Percentiles rank a stretch among this genome's conserved stretches.
Evolutionary conservation across 2,888 invertebrate species (phyloP).

Genomic region (Cryptops parisi): DNA sequence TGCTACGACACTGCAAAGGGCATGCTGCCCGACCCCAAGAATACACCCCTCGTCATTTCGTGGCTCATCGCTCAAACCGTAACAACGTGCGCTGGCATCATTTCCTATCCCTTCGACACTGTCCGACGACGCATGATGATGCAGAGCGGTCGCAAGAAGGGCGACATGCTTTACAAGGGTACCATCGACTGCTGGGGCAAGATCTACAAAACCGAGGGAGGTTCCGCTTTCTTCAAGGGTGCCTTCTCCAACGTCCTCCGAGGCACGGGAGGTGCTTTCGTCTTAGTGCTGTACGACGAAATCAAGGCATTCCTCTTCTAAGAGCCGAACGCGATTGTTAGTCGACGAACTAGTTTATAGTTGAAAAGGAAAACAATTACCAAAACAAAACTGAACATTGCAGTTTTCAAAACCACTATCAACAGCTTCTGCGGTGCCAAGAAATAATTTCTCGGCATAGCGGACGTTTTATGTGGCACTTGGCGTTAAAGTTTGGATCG

Average conservation of each 20-base stretch:
- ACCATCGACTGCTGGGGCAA: constrained; percentile 35
- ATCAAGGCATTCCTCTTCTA: constrained; percentile 21
- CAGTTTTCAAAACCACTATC: no score
- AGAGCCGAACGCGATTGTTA: no score
- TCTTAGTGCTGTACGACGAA: constrained; percentile 33
- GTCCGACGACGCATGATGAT: constrained; percentile 45
- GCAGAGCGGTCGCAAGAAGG: constrained; percentile 36
- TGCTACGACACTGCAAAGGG: constrained; percentile 38
- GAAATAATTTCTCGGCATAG: no score
- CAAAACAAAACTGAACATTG: no score
- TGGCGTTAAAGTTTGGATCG: no score
- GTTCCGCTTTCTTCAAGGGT: constrained; percentile 25
- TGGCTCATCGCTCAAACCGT: constrained; percentile 32
- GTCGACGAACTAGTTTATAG: no score
- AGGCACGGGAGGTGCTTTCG: constrained; percentile 34
- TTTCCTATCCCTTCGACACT: constrained; percentile 45
- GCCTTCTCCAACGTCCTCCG: constrained; percentile 32
- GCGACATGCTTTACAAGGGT: constrained; percentile 34
- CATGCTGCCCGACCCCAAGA: constrained; percentile 29
- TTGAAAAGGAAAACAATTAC: no score
- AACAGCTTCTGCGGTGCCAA: no score
- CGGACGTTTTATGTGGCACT: no score
- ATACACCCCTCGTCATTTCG: constrained; percentile 30
- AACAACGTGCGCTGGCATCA: constrained; percentile 36
- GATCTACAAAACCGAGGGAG: constrained; percentile 33